These are phyloP conservation scores for Tiliacea citrago DNA, from an alignment of 2,888 invertebrate species.

Conservation along the genomic window DNA sequence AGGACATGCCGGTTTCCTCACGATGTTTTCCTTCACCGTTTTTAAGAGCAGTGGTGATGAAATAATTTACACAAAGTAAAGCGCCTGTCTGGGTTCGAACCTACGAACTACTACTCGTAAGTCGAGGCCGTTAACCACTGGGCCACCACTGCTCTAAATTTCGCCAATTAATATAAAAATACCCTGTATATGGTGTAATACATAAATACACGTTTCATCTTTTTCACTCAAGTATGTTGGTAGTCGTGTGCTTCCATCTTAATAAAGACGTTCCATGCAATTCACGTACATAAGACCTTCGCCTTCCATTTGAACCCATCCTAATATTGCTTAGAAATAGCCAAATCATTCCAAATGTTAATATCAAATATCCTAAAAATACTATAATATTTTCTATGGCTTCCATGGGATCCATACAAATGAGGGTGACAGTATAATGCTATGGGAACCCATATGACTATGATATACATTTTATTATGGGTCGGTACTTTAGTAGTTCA, in stretches of 20 bases:
- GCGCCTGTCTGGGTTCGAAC: no score
- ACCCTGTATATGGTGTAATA: no score
- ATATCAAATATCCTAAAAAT: conserved; percentile 47
- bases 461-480: conserved; percentile 17
- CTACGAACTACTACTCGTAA: no score
- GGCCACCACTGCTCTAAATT: no score
- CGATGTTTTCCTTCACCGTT: no score
- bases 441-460: conserved; percentile 8
- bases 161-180: no score
- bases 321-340: conserved; percentile 37
- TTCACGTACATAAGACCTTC: not conserved
- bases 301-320: not conserved
- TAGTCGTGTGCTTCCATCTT: not conserved
- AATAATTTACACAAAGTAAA: no score
- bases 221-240: no score
- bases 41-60: no score
- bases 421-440: conserved; percentile 15
- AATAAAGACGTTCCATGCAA: not conserved
- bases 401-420: conserved; percentile 35
- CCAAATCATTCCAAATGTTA: conserved; percentile 42
- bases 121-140: no score
- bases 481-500: conserved; percentile 6
- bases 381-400: conserved; percentile 14
- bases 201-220: no score
- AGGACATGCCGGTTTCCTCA: no score